These are phyloP conservation scores for Protobothrops mucrosquamatus DNA, from an alignment of 2,113 vertebrate genomes.

Conservation along the genomic window DNA sequence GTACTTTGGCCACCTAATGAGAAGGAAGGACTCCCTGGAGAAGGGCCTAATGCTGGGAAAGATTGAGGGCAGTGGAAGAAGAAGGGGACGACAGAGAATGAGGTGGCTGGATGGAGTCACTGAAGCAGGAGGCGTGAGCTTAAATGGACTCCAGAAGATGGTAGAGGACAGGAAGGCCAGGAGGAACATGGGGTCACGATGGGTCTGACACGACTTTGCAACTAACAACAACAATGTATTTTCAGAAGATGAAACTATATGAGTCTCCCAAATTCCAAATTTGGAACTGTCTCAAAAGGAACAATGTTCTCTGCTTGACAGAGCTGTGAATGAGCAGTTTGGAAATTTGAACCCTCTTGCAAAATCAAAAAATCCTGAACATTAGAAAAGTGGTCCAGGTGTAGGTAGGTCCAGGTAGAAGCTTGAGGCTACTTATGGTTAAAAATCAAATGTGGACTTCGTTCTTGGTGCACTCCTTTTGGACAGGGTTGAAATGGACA, in stretches of 20 bases:
- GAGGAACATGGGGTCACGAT: too few species aligned
- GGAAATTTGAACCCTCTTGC: not conserved
- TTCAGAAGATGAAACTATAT: not conserved
- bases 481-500: not conserved
- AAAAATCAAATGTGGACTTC: not conserved
- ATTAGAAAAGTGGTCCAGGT: not conserved
- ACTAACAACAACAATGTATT: not conserved
- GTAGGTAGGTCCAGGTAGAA: not conserved
- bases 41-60: too few species aligned
- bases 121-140: too few species aligned
- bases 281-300: not conserved
- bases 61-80: too few species aligned
- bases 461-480: not conserved
- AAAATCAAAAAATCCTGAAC: not conserved
- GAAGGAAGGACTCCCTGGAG: too few species aligned
- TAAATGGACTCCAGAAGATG: too few species aligned
- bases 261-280: not conserved
- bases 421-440: not conserved
- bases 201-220: too few species aligned
- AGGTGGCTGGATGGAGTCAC: too few species aligned
- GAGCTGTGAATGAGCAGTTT: not conserved
- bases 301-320: not conserved
- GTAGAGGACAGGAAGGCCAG: too few species aligned
- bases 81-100: too few species aligned
- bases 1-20: too few species aligned